Conservation (phyloP, 2,797 vertebrate species). For the Miichthys miiuy region DNA sequence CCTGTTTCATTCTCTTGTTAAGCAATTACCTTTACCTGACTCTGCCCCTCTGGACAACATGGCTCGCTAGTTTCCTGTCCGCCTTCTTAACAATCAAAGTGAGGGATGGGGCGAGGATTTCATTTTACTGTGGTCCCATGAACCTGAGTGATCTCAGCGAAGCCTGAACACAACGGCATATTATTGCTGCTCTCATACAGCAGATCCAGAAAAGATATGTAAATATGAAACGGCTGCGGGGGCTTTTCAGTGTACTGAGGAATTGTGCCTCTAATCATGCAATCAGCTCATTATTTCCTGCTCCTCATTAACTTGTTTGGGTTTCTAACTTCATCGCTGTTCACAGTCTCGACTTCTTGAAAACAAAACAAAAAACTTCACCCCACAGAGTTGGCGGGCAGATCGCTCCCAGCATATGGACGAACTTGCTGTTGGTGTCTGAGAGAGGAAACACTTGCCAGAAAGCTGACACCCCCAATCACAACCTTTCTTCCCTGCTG, state of each 20-base stretch:
- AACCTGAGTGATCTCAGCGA: slow-evolving; percentile 26
- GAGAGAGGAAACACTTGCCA: slow-evolving; percentile 29
- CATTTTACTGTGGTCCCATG: slow-evolving; percentile 35
- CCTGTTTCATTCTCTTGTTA: slow-evolving; percentile 68
- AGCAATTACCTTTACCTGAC: slow-evolving; percentile 73
- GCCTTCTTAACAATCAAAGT: slow-evolving; percentile 55
- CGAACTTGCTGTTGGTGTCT: slow-evolving; percentile 40
- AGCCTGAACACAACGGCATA: slow-evolving; percentile 4
- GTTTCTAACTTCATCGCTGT: slow-evolving; percentile 63
- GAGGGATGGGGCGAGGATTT: slow-evolving; percentile 47
- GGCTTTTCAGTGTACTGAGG: slow-evolving; percentile 16
- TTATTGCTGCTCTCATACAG: neutral
- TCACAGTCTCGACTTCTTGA: slow-evolving; percentile 38
- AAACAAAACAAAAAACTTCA: slow-evolving; percentile 31
- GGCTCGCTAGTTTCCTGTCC: slow-evolving; percentile 59
- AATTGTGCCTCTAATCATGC: slow-evolving; percentile 58
- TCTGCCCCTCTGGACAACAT: slow-evolving; percentile 59
- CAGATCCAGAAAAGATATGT: slow-evolving; percentile 34
- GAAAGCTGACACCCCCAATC: neutral
- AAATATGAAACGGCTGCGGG: slow-evolving; percentile 42
- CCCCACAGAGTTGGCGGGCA: slow-evolving; percentile 45
- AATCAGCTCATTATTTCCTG: slow-evolving; percentile 69
- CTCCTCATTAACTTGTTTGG: slow-evolving; percentile 74
- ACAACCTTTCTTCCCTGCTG: neutral
- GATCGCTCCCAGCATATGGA: slow-evolving; percentile 41